A percentile compares a stretch with the other conserved stretches of the same genome.
phyloP scores from a whole-genome alignment of 2,888 invertebrate genomes.

The Diploptera punctata region DNA sequence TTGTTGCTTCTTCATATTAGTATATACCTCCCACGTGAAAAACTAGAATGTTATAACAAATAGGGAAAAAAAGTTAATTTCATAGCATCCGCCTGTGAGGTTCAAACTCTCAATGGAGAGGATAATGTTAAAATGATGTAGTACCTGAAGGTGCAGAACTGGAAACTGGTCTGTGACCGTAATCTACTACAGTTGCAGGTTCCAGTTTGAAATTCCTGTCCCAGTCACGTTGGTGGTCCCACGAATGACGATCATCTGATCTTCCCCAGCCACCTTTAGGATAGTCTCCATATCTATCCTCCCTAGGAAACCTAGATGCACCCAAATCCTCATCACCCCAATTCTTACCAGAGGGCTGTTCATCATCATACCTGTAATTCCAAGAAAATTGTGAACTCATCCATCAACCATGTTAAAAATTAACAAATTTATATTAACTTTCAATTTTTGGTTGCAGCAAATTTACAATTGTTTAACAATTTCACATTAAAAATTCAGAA shows the following conservation, averaged over 20 bases:
- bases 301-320: constrained; percentile 10
- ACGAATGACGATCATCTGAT: background rate
- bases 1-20: no score
- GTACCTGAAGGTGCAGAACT: no score
- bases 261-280: constrained; percentile 15
- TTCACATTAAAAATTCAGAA: background rate
- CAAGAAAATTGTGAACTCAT: no score
- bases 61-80: no score
- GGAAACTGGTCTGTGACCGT: constrained; percentile 67
- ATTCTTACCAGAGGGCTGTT: constrained; percentile 20
- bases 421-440: no score
- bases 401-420: no score
- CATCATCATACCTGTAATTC: constrained; percentile 29
- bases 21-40: no score
- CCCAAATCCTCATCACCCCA: constrained; percentile 22
- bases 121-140: no score
- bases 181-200: constrained; percentile 71
- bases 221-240: constrained; percentile 4
- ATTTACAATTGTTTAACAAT: background rate
- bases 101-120: no score
- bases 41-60: no score
- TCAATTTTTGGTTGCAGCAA: no score
- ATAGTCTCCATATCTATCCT: constrained; percentile 17
- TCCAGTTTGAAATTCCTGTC: constrained; percentile 53
- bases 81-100: no score